phyloP scores from a whole-genome alignment of 1,140 invertebrate genomes.

The Ridgeia piscesae region DNA sequence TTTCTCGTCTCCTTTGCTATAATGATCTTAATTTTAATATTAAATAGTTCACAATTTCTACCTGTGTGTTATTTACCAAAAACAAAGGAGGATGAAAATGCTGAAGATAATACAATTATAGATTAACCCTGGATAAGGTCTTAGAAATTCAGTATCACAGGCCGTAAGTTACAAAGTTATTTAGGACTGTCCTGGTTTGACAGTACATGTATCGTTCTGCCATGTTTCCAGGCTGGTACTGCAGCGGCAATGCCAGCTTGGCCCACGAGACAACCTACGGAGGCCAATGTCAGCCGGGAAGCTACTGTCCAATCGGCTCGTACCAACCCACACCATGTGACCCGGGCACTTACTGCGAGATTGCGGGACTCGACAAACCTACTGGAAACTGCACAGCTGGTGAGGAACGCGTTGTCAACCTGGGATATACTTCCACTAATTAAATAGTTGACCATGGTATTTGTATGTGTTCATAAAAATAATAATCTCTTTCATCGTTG shows the following conservation, averaged over 20 bases:
- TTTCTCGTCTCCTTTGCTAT: too few relatives aligned
- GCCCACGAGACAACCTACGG: constrained; percentile 40
- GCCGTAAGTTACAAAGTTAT: too few relatives aligned
- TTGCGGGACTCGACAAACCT: constrained; percentile 24
- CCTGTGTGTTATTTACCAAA: not conserved
- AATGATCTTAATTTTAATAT: not conserved
- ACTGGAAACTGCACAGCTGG: constrained; percentile 29
- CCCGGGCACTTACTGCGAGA: constrained; percentile 43
- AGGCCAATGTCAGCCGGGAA: constrained; percentile 49
- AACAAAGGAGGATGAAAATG: not conserved
- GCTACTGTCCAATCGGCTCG: constrained; percentile 48
- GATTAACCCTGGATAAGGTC: too few relatives aligned
- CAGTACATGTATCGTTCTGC: not conserved
- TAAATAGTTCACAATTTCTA: not conserved
- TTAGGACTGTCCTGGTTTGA: too few relatives aligned
- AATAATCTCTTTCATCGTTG: not conserved
- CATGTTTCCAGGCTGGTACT: constrained; percentile 46
- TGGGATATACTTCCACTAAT: not conserved
- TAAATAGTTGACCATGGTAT: not conserved
- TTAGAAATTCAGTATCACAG: too few relatives aligned
- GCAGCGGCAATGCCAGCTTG: constrained; percentile 39
- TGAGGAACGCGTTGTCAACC: not conserved
- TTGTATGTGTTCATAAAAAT: not conserved
- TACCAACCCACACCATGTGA: constrained; percentile 42
- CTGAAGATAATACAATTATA: too few relatives aligned